Base-by-base conservation (phyloP, 1,140 invertebrate genomes). In the Babylonia areolata region DNA sequence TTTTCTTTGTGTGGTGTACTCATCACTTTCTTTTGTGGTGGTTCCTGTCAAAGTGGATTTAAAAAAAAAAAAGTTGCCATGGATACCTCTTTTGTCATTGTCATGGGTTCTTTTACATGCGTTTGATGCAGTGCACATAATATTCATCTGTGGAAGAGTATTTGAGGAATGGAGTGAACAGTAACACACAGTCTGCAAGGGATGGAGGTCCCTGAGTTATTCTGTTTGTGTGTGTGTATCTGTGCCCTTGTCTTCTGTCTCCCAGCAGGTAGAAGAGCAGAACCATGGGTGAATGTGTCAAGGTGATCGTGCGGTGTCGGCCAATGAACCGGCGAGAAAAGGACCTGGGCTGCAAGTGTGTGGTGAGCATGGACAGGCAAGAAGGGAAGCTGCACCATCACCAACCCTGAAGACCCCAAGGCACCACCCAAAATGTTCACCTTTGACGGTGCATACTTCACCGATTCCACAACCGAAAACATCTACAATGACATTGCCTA, bases 281-380 rank as follows among this genome's bases (percentile, higher is more conserved):
- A 33, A 82, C 39, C 51, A 91, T 90, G 89, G 88, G 90, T 75
- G 98, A 98, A 95, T 96, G 96, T 88, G 97, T 98, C 35, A 97
- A 97, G 95, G 97, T 98, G 31, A 97, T 98, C 77, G 97, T 98
- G 86, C 95, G 98, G 94, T 99, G 98, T 95, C 96, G 98, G 54
- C 98, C 98, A 31, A 97, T 98, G 96, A 98, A 97, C 95, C 94
- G 95, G 81, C 95, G 96, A 89, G 97, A 98, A 95, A 96, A 95
- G 84, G 95, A 95, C 77, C 92, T 96, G 31, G 96, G 96, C 85
- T 97, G 96, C 93, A 93, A 98, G 96, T 95, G 95, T 92, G 96
- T 97, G 46, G 95, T 98, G 31, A 95, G 95, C 81, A 97, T 98
- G 94, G 96, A 97, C 86, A n/a, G 85, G 93, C 23, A 92, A 92